phyloP scores from a whole-genome alignment of 2,888 invertebrate genomes.

The Marasmarcha lunaedactyla region DNA sequence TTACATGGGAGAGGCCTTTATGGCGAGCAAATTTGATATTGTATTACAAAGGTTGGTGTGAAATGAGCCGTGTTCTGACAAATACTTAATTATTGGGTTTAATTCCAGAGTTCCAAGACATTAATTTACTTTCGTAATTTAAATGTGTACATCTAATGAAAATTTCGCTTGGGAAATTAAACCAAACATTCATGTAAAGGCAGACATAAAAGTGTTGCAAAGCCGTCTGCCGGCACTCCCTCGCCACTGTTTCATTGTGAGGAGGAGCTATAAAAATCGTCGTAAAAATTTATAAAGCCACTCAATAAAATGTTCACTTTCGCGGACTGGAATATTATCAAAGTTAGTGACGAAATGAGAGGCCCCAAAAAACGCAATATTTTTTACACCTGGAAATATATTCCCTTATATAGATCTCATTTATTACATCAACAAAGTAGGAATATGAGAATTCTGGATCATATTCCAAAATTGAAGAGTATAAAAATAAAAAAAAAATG shows the following conservation, averaged over 20 bases:
- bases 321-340: slow-evolving; percentile 42
- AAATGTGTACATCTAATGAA: too few relatives aligned
- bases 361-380: not conserved
- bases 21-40: not conserved
- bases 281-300: slow-evolving; percentile 57
- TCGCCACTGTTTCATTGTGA: slow-evolving; percentile 50
- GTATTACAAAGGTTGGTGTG: not conserved
- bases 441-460: too few relatives aligned
- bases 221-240: slow-evolving; percentile 23
- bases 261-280: slow-evolving; percentile 48
- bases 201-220: slow-evolving; percentile 35
- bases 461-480: too few relatives aligned
- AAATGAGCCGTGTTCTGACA: too few relatives aligned
- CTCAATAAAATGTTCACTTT: slow-evolving; percentile 55
- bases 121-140: too few relatives aligned
- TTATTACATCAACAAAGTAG: too few relatives aligned
- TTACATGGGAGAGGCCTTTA: not conserved
- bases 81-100: too few relatives aligned
- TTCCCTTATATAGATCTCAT: too few relatives aligned
- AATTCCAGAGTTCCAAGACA: too few relatives aligned
- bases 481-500: too few relatives aligned
- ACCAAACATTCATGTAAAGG: slow-evolving; percentile 20
- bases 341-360: slow-evolving; percentile 32
- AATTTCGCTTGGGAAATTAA: slow-evolving; percentile 2
- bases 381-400: not conserved